Evolutionary conservation across 2,797 vertebrate species (phyloP), one percentile per base, ranked within the genome.

Genomic region (Alouatta caraya): DNA sequence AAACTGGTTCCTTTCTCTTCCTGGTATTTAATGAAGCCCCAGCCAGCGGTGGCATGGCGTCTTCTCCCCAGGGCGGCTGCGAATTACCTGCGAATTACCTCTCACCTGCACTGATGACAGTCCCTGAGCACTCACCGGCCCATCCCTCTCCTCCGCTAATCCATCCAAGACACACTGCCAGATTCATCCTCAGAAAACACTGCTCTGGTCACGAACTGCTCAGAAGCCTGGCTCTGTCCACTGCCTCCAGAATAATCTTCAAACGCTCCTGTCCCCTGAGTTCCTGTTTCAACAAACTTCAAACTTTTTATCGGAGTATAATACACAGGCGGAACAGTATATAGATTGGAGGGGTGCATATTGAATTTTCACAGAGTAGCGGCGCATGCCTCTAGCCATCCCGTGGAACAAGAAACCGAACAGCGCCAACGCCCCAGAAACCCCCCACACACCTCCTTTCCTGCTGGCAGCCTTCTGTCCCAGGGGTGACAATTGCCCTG

Each of bases 1-100:
- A 89, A 88, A 91, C 84, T 87, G 96, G 79, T 87, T 95, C 82
- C 79, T 97, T 96, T 93, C 90, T 96, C 92, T 95, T 73, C 39
- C 95, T 87, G 87, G 90, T 48, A 1, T 88, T 96, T 97, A 97
- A 96, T 88, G 96, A 96, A 88, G 94, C 44, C 39, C 30, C 55
- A 2, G 86, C 72, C 48, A 80, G 96, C 95, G 8, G 0, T 14
- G 0, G 17, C 83, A 28, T 26, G 46, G n/a, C 24, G 0, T 4
- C n/a, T 12, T 28, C 83, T 90, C 85, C 92, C 57, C 0, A 1
- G 87, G 46, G 75, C 7, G 1, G 42, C n/a, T 21, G 90, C 2
- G 85, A 46, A 42, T 95, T 21, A 61, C 37, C n/a, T 21, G 90
- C 2, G 85, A 46, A 42, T 95, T 21, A 61, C 37, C 7, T 42